phyloP scores from a whole-genome alignment of 2,113 vertebrate genomes.

The Noturus placidus region DNA sequence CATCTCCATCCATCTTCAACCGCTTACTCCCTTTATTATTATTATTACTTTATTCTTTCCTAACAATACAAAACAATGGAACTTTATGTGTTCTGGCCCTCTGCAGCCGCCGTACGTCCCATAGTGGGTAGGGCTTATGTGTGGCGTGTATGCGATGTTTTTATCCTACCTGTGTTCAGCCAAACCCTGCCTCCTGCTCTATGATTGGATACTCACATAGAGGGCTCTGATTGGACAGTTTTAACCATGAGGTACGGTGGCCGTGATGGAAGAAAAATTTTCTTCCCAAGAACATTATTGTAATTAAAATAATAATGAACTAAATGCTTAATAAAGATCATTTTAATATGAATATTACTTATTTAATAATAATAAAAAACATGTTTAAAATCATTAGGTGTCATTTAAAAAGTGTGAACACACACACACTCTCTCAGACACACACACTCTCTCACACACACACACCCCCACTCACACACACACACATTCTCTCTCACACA shows the following conservation, averaged over 20 bases:
- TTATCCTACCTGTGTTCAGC: neutral
- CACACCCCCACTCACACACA: too few relatives aligned
- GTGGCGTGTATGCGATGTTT: neutral
- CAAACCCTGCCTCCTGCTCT: neutral
- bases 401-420: too few relatives aligned
- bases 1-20: too few relatives aligned
- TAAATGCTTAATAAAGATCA: neutral
- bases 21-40: too few relatives aligned
- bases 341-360: neutral
- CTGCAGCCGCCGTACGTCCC: neutral
- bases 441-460: too few relatives aligned
- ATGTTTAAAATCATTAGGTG: neutral
- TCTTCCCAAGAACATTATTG: neutral
- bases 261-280: neutral
- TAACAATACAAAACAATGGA: neutral
- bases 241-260: conserved; percentile 7
- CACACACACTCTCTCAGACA: too few relatives aligned
- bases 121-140: neutral
- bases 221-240: neutral
- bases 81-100: neutral
- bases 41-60: neutral
- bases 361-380: neutral
- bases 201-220: neutral
- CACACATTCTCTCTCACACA: too few relatives aligned
- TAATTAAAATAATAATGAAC: neutral